Base-by-base conservation (phyloP, 2,113 vertebrate genomes). In the Eretmochelys imbricata region DNA sequence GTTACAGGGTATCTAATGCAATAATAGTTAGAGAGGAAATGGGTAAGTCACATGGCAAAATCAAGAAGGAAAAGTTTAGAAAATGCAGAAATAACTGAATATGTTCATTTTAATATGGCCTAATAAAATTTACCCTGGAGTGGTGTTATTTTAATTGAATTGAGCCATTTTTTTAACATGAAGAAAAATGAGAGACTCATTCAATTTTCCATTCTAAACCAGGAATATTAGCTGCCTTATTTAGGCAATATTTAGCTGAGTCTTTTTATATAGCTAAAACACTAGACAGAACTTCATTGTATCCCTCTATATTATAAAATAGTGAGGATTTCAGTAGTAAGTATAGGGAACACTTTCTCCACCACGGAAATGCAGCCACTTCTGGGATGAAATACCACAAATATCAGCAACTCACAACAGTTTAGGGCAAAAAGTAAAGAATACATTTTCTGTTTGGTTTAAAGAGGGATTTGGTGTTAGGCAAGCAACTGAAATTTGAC, bases 131-230 rank as follows among this genome's bases (percentile, higher is more conserved):
- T 24, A 69, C 10, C 16, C 46, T 27, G 8, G 78, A 27, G 59
- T 88, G 31, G 24, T 49, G 51, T 50, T 29, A 27, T 54, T 93
- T 75, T 25, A 48, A 76, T 65, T 1, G 27, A 3, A 27, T 84
- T 82, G 42, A 82, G 6, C 69, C 53, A 82, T 87, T n/a, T 42
- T 83, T 5, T 81, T 51, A 12, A n/a, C 42, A 25, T 48, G 42
- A 78, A 76, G 22, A 50, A 83, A 46, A 50, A 65, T 91, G 84
- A 12, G 1, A 72, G 85, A 76, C 29, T 0, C 2, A 9, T n/a
- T 94, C 13, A 84, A 55, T 9, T 84, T 92, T 80, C 76, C 75
- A 55, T 90, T 89, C 94, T 76, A 93, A 94, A 88, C 22, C 35
- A 78, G 4, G 91, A 57, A 1, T 89, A 25, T 57, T 82, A 89